These are phyloP conservation scores for Aepyceros melampus DNA, from an alignment of 2,113 vertebrate genomes.

Conservation along the genomic window DNA sequence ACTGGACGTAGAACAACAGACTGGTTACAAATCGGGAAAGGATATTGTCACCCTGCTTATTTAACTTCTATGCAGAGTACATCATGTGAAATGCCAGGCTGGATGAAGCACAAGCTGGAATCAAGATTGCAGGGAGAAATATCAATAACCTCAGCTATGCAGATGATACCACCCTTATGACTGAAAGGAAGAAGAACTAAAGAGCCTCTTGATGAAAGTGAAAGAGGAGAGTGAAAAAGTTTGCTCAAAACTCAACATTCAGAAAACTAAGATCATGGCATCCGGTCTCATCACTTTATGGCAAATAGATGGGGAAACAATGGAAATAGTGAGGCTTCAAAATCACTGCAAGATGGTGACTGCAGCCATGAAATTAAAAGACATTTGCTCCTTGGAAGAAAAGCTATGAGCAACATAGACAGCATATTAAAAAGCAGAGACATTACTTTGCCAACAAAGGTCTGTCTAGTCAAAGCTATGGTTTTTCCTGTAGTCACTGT, in stretches of 20 bases:
- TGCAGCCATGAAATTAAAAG: background rate
- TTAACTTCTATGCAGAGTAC: background rate
- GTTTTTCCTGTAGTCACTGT: background rate
- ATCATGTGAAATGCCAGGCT: background rate
- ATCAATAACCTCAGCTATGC: background rate
- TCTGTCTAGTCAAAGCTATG: background rate
- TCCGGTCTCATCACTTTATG: background rate
- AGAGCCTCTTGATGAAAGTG: background rate
- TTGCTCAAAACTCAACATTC: background rate
- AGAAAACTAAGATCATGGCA: background rate
- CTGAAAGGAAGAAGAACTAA: background rate
- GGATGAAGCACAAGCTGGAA: background rate
- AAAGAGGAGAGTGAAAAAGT: background rate
- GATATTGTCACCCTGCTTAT: background rate
- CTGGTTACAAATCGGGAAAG: background rate
- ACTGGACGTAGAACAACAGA: background rate
- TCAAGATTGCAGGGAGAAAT: background rate
- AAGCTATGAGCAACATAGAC: background rate
- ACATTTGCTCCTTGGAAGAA: background rate
- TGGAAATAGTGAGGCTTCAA: background rate
- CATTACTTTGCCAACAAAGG: background rate
- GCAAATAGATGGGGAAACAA: background rate
- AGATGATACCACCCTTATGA: background rate
- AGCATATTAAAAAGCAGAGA: background rate
- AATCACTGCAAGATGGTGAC: background rate